phyloP scores from a whole-genome alignment of 2,797 vertebrate genomes.

The Myripristis jacobus region DNA sequence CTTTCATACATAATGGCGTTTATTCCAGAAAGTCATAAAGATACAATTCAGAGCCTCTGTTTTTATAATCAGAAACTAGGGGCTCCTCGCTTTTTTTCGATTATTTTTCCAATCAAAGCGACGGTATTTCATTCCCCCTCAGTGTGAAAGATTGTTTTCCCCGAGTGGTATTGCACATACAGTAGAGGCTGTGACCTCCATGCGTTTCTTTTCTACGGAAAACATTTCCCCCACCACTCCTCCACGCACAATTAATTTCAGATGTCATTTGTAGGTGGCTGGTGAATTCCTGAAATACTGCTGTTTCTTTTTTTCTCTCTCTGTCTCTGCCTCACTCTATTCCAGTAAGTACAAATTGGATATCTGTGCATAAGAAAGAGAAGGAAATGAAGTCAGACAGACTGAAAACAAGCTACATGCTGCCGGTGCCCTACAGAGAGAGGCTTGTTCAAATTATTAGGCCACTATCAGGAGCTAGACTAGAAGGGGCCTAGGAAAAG shows the following conservation, averaged over 20 bases:
- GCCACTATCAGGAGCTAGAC: constrained; percentile 4
- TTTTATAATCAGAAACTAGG: constrained; percentile 75
- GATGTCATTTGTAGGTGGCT: constrained; percentile 72
- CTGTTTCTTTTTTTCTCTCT: background rate
- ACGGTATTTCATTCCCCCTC: constrained; percentile 65
- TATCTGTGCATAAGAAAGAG: constrained; percentile 42
- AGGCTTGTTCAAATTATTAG: constrained; percentile 49
- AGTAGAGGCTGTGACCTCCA: constrained; percentile 39
- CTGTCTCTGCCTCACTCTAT: constrained; percentile 45
- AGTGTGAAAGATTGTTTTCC: constrained; percentile 67
- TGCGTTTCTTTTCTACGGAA: constrained; percentile 50
- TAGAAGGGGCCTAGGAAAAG: background rate
- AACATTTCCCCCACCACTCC: constrained; percentile 57
- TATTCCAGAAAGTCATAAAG: constrained; percentile 77
- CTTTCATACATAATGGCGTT: constrained; percentile 69
- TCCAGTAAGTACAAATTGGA: constrained; percentile 70
- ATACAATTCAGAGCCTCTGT: constrained; percentile 67
- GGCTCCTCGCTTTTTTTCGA: constrained; percentile 52
- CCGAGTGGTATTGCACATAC: constrained; percentile 47
- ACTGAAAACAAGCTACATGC: constrained; percentile 59
- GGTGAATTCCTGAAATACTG: constrained; percentile 69
- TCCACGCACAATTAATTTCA: constrained; percentile 75
- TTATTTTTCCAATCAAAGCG: constrained; percentile 74
- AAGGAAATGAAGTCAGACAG: constrained; percentile 65
- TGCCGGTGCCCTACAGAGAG: constrained; percentile 45